Evolutionary conservation across 2,888 invertebrate species (phyloP).

Genomic region (Pasiphila rectangulata): DNA sequence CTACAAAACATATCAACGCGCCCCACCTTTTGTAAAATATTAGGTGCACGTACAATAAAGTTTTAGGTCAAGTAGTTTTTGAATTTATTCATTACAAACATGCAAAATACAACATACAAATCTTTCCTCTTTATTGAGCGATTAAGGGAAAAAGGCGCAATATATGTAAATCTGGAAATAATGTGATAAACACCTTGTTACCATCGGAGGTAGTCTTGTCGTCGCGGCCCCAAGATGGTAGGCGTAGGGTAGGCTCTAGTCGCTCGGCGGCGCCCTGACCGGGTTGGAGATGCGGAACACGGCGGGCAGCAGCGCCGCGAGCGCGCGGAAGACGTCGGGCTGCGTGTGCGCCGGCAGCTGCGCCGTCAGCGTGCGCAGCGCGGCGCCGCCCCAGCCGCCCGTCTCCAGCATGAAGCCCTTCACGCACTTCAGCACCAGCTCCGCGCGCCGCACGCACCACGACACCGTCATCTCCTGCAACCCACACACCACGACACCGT

Average conservation of each 20-base stretch:
- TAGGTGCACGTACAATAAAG: no score
- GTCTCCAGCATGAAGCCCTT: constrained; percentile 99
- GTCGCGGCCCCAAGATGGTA: no score
- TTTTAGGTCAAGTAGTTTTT: no score
- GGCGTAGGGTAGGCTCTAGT: neutral
- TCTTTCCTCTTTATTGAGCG: no score
- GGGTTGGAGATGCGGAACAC: constrained; percentile 98
- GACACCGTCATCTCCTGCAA: constrained; percentile 97
- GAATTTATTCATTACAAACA: no score
- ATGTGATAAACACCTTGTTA: no score
- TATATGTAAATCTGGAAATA: no score
- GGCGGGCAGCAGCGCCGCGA: constrained; percentile 92
- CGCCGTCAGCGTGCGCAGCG: constrained; percentile 87
- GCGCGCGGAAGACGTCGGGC: constrained; percentile 89
- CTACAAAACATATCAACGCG: neutral
- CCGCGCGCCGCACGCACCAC: constrained; percentile 98
- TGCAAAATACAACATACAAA: no score
- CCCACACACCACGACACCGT: neutral
- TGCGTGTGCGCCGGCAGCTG: constrained; percentile 42
- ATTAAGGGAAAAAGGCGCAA: no score
- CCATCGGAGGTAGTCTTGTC: no score
- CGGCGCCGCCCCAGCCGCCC: constrained; percentile 95
- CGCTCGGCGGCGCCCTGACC: constrained; percentile 81
- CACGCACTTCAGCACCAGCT: constrained; percentile 98
- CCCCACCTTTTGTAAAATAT: neutral